phyloP scores from a whole-genome alignment of 2,888 invertebrate species.

The Papilio gigon region DNA sequence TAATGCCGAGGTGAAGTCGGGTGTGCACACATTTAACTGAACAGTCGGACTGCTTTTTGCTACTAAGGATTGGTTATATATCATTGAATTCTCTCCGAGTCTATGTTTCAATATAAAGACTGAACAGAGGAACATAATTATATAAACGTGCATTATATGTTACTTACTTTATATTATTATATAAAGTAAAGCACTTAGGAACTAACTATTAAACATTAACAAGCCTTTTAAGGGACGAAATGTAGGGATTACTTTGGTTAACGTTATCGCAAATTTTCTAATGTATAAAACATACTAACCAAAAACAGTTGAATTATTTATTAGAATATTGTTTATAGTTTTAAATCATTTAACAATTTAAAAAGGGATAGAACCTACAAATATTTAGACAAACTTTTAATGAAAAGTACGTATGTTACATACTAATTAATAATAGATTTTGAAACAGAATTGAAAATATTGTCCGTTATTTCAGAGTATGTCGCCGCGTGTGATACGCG shows the following conservation, averaged over 20 bases:
- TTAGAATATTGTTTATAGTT: no score
- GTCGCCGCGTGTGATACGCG: neutral
- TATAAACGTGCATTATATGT: neutral
- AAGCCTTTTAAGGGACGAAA: neutral
- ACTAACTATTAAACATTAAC: conserved; percentile 16
- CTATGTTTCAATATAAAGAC: no score
- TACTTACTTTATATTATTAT: neutral
- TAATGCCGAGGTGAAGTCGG: neutral
- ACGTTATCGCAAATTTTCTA: neutral
- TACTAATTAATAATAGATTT: no score
- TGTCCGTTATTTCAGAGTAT: conserved; percentile 3
- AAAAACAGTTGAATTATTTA: neutral
- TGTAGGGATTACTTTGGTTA: neutral
- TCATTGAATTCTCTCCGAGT: no score
- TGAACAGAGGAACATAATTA: neutral
- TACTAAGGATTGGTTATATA: no score
- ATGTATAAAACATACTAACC: neutral
- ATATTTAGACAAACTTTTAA: no score
- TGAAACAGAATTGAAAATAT: neutral
- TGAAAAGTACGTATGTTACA: no score
- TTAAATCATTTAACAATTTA: no score
- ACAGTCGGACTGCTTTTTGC: no score
- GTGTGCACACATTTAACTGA: no score
- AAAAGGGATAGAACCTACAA: no score
- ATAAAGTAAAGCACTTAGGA: conserved; percentile 9